Conservation (phyloP, 2,888 invertebrate genomes). For the Antheraea assamensis region DNA sequence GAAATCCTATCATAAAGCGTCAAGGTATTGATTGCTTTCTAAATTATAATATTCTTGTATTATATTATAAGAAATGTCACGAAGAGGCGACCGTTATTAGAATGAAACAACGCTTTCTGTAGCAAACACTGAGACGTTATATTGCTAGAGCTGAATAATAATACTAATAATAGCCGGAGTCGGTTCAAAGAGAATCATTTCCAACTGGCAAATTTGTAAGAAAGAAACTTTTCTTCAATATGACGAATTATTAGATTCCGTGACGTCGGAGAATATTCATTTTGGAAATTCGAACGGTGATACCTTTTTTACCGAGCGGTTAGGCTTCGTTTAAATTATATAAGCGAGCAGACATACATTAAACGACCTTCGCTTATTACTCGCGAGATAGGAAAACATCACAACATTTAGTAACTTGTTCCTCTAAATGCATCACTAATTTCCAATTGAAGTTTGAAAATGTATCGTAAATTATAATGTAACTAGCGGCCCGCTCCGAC, state of each 20-base stretch:
- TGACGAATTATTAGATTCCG: slow-evolving; percentile 75
- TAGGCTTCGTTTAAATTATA: background rate
- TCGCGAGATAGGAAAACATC: too few species aligned
- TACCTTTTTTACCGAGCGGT: slow-evolving; percentile 50
- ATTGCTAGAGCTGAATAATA: slow-evolving; percentile 63
- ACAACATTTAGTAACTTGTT: too few species aligned
- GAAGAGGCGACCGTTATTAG: slow-evolving; percentile 31
- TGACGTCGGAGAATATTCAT: slow-evolving; percentile 60
- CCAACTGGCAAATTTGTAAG: slow-evolving; percentile 59
- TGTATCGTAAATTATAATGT: too few species aligned
- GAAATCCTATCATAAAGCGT: background rate
- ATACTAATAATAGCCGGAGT: slow-evolving; percentile 63
- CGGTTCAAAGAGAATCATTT: slow-evolving; percentile 72
- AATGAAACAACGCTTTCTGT: slow-evolving; percentile 34
- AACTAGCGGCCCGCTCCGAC: too few species aligned
- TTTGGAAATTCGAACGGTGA: slow-evolving; percentile 59
- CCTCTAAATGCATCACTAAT: too few species aligned
- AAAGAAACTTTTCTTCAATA: slow-evolving; percentile 71
- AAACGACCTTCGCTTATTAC: too few species aligned
- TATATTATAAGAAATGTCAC: background rate
- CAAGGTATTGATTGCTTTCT: background rate
- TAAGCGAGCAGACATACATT: background rate
- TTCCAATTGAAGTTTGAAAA: too few species aligned
- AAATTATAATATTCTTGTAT: background rate
- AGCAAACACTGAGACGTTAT: slow-evolving; percentile 36